These are phyloP conservation scores for Aplodontia rufa DNA, from an alignment of 2,113 vertebrate species.

Conservation along the genomic window DNA sequence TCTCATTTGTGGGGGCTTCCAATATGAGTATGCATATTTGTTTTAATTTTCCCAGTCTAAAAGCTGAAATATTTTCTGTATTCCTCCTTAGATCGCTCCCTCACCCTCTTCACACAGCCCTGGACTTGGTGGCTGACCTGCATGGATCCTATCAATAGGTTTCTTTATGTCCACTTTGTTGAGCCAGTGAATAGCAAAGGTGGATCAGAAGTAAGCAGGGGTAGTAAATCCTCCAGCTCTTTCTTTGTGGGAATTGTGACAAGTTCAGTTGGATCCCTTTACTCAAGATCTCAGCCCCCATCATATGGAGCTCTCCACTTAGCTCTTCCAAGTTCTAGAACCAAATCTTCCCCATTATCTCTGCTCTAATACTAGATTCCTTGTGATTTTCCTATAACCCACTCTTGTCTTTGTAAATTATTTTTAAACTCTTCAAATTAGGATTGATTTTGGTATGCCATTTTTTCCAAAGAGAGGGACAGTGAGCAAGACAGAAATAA, in stretches of 20 bases:
- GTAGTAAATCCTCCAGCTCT: neutral
- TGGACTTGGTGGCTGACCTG: neutral
- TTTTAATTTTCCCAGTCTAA: constrained; percentile 31
- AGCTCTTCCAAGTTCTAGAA: neutral
- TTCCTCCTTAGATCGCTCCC: neutral
- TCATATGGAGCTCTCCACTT: neutral
- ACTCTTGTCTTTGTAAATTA: neutral
- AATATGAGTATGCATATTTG: neutral
- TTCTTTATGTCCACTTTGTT: neutral
- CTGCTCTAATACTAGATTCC: neutral
- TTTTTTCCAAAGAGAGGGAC: no score
- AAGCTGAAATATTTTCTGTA: neutral
- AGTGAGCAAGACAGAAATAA: no score
- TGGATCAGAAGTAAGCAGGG: neutral
- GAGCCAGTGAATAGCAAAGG: neutral
- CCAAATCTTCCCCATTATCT: neutral
- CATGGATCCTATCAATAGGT: neutral
- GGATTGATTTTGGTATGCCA: neutral
- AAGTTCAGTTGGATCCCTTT: neutral
- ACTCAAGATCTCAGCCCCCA: neutral
- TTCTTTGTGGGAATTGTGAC: neutral
- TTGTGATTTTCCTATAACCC: neutral
- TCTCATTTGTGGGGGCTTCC: neutral
- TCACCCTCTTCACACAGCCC: neutral
- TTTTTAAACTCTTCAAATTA: neutral